Percentiles rank a stretch among this genome's conserved stretches.
phyloP scores from a whole-genome alignment of 2,888 invertebrate genomes.

The Euclidia mi region DNA sequence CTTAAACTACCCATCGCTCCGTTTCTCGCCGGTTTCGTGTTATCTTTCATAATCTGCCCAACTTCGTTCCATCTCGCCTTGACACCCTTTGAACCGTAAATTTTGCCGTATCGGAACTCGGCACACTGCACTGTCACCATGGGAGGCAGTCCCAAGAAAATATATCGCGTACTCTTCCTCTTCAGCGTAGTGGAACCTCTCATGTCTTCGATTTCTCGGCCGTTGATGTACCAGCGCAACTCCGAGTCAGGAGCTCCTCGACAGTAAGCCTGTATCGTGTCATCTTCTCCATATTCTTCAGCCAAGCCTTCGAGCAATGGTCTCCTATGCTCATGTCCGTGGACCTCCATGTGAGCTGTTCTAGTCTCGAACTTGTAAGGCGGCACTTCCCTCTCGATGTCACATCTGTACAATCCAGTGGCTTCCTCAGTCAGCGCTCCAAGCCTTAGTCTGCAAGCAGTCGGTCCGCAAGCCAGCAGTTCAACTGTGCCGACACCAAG shows the following conservation, averaged over 20 bases:
- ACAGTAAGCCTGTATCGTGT: constrained; percentile 79
- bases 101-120: constrained; percentile 84
- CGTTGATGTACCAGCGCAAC: constrained; percentile 83
- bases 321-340: constrained; percentile 70
- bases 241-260: constrained; percentile 74
- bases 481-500: constrained; percentile 79
- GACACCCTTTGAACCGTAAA: constrained; percentile 74
- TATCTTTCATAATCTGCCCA: constrained; percentile 46
- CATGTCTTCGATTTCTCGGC: constrained; percentile 69
- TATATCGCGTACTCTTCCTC: constrained; percentile 64
- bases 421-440: constrained; percentile 79
- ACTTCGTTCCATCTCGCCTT: constrained; percentile 72
- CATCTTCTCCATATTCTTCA: constrained; percentile 74
- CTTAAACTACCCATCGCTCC: constrained; percentile 33
- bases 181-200: constrained; percentile 69
- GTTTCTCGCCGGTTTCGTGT: constrained; percentile 62
- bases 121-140: constrained; percentile 87
- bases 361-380: constrained; percentile 78
- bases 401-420: constrained; percentile 80
- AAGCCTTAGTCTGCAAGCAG: constrained; percentile 75
- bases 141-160: constrained; percentile 83
- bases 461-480: constrained; percentile 77
- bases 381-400: constrained; percentile 78
- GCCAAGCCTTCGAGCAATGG: constrained; percentile 79
- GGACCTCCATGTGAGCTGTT: constrained; percentile 78